Conservation (phyloP, 2,113 vertebrate species). For the Labeo catla region DNA sequence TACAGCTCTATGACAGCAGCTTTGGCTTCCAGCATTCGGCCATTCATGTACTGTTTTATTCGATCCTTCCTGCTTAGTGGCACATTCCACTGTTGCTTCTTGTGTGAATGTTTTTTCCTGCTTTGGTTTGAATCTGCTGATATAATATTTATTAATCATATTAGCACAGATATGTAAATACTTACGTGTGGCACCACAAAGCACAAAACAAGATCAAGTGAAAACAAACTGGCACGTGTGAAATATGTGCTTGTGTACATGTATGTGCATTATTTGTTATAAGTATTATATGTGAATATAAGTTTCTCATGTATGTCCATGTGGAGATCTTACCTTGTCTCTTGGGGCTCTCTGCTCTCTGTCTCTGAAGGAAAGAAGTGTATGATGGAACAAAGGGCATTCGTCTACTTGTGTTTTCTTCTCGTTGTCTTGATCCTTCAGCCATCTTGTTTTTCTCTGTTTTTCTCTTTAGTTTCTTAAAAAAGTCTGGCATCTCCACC, state of each 20-base stretch:
- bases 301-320: too few relatives aligned
- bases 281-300: neutral
- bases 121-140: conserved; percentile 62
- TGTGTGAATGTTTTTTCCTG: conserved; percentile 70
- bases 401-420: conserved; percentile 39
- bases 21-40: conserved; percentile 72
- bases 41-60: conserved; percentile 70
- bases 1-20: conserved; percentile 74
- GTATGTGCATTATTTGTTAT: conserved; percentile 5
- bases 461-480: conserved; percentile 76
- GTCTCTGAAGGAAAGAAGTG: conserved; percentile 64
- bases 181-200: neutral
- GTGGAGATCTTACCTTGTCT: conserved; percentile 50
- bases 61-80: conserved; percentile 71
- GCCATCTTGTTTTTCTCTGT: conserved; percentile 73
- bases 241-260: conserved; percentile 9
- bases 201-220: neutral
- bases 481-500: conserved; percentile 74
- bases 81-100: conserved; percentile 64
- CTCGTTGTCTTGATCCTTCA: neutral
- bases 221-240: neutral
- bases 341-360: conserved; percentile 56
- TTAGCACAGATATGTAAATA: conserved; percentile 19
- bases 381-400: conserved; percentile 72
- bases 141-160: conserved; percentile 8